Evolutionary conservation across 2,113 vertebrate species (phyloP).

Genomic region (Dasyurus viverrinus): DNA sequence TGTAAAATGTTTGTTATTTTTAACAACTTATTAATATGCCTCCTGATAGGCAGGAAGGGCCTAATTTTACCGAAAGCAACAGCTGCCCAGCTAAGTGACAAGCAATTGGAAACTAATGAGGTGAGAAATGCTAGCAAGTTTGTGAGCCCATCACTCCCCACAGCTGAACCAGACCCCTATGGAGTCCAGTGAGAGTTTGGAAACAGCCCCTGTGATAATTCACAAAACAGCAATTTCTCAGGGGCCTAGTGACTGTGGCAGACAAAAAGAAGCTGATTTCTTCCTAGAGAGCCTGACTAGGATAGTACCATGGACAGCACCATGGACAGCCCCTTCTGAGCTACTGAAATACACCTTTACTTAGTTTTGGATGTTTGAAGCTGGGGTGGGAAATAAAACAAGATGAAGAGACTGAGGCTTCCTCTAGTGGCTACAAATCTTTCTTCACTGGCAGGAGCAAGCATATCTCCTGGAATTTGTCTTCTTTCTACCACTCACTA

Average conservation of each 20-base stretch:
- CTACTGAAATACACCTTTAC: neutral
- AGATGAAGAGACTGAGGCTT: neutral
- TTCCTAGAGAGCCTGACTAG: neutral
- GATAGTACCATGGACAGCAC: neutral
- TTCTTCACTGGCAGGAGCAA: neutral
- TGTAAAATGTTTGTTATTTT: neutral
- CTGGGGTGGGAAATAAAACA: neutral
- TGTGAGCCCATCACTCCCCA: conserved; percentile 7
- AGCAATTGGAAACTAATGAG: conserved; percentile 40
- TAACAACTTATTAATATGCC: conserved; percentile 11
- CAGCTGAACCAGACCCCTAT: conserved; percentile 1
- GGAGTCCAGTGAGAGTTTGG: neutral
- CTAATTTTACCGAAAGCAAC: neutral
- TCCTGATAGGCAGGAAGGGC: neutral
- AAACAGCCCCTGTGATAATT: neutral
- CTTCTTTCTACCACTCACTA: neutral
- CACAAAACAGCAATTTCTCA: neutral
- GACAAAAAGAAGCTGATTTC: neutral
- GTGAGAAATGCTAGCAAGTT: neutral
- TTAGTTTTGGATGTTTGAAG: neutral
- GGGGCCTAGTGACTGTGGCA: neutral
- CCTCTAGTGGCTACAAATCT: neutral
- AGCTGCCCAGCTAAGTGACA: conserved; percentile 35
- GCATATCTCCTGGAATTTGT: neutral
- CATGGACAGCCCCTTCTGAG: neutral